phyloP scores from a whole-genome alignment of 2,797 vertebrate species.

The Anguilla pacifica region DNA sequence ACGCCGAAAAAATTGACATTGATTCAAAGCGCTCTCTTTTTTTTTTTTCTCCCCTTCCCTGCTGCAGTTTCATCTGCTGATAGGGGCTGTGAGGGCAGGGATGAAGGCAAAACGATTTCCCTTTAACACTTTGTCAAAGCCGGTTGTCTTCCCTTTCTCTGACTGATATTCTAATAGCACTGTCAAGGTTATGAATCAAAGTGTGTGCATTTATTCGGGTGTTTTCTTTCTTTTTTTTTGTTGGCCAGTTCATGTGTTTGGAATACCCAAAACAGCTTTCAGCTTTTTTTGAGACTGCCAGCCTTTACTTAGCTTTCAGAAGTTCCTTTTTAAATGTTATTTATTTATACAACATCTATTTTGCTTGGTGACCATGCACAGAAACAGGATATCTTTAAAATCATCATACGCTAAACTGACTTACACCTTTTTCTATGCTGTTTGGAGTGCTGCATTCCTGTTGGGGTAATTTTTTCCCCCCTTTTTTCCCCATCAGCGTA shows the following conservation, averaged over 20 bases:
- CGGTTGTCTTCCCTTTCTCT: neutral
- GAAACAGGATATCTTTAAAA: too few relatives aligned
- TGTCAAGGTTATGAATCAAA: neutral
- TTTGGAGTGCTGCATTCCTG: neutral
- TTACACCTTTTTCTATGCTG: neutral
- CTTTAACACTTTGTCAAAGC: neutral
- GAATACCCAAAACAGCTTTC: neutral
- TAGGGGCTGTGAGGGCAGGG: neutral
- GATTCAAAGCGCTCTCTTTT: neutral
- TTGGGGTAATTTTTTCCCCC: neutral
- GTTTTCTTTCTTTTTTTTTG: neutral
- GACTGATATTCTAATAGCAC: neutral
- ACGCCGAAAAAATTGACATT: neutral
- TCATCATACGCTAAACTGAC: too few relatives aligned
- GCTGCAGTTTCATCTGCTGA: neutral
- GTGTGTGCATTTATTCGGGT: neutral
- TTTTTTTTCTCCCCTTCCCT: neutral
- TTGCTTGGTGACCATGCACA: too few relatives aligned
- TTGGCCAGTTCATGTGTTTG: neutral
- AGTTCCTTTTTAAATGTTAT: too few relatives aligned
- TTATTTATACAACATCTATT: too few relatives aligned
- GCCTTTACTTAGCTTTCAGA: neutral
- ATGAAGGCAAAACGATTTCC: neutral
- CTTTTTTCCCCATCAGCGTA: slow-evolving; percentile 59
- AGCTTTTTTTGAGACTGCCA: neutral